Evolutionary conservation across 2,113 vertebrate species (phyloP).

Genomic region (Ifrita kowaldi): DNA sequence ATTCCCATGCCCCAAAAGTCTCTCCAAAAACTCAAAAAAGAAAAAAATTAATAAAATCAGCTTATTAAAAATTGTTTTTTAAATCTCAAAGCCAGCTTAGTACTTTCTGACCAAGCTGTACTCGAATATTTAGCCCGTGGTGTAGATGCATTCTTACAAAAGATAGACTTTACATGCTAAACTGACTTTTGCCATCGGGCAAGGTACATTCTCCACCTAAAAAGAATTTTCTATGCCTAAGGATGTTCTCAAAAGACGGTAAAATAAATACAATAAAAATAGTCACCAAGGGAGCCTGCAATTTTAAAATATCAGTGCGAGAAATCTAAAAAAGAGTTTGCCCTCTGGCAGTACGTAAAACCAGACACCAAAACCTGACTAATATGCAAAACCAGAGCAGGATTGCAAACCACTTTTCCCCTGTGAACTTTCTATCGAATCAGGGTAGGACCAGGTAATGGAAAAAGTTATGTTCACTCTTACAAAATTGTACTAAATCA

Average conservation of each 20-base stretch:
- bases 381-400: constrained; percentile 42
- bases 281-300: constrained; percentile 46
- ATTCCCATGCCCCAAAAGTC: constrained; percentile 26
- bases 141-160: constrained; percentile 20
- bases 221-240: constrained; percentile 59
- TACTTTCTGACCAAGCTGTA: background rate
- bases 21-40: background rate
- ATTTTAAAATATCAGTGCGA: constrained; percentile 65
- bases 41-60: background rate
- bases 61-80: background rate
- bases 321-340: constrained; percentile 55
- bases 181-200: constrained; percentile 7
- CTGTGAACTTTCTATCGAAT: constrained; percentile 57
- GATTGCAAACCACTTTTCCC: constrained; percentile 53
- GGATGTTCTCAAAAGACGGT: constrained; percentile 42
- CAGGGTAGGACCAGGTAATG: constrained; percentile 16
- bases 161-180: constrained; percentile 40
- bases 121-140: constrained; percentile 3
- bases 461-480: constrained; percentile 27
- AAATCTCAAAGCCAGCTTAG: background rate
- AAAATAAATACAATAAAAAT: constrained; percentile 47
- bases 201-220: constrained; percentile 13
- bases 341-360: constrained; percentile 25
- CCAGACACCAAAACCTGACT: constrained; percentile 63
- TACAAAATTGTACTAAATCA: constrained; percentile 8